Percentiles rank a stretch among this genome's conserved stretches.
These are phyloP conservation scores for Drosophila serrata DNA, from an alignment of 1,140 invertebrate genomes.

Conservation along the genomic window DNA sequence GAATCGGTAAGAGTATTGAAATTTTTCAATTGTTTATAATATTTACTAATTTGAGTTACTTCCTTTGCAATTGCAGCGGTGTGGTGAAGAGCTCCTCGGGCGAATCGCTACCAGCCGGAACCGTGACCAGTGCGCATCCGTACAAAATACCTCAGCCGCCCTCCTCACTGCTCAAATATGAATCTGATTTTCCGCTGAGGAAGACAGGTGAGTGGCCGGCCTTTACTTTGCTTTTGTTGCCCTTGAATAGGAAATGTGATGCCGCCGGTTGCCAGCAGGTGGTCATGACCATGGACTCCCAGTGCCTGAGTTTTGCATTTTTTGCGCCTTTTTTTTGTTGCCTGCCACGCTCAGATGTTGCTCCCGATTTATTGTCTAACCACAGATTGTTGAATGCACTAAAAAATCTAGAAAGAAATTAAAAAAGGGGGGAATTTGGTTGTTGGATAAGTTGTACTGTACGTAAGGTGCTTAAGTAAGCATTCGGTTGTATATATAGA, in stretches of 20 bases:
- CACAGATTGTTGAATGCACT: constrained; percentile 12
- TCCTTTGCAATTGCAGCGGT: constrained; percentile 84
- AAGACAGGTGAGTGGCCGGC: constrained; percentile 93
- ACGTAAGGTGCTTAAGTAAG: constrained; percentile 1
- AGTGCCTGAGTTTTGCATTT: not conserved
- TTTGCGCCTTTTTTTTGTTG: constrained; percentile 6
- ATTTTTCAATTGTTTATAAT: not conserved
- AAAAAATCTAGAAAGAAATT: not conserved
- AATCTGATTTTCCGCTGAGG: constrained; percentile 95
- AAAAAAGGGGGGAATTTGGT: not conserved
- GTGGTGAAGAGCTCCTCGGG: constrained; percentile 88
- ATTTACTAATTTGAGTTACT: constrained; percentile 33
- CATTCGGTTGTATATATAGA: not conserved
- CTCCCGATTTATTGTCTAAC: constrained; percentile 12
- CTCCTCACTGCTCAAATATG: constrained; percentile 88
- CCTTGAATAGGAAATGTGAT: constrained; percentile 4
- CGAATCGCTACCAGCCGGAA: constrained; percentile 87
- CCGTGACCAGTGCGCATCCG: constrained; percentile 88
- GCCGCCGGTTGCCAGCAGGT: constrained; percentile 1
- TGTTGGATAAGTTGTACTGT: not conserved
- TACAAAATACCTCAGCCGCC: constrained; percentile 88
- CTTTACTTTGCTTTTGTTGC: too few species aligned
- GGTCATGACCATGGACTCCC: not conserved
- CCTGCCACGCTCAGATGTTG: constrained; percentile 1
- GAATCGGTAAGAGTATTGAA: constrained; percentile 89